Conservation (phyloP, 2,797 vertebrate species). For the Rhabdomys pumilio region DNA sequence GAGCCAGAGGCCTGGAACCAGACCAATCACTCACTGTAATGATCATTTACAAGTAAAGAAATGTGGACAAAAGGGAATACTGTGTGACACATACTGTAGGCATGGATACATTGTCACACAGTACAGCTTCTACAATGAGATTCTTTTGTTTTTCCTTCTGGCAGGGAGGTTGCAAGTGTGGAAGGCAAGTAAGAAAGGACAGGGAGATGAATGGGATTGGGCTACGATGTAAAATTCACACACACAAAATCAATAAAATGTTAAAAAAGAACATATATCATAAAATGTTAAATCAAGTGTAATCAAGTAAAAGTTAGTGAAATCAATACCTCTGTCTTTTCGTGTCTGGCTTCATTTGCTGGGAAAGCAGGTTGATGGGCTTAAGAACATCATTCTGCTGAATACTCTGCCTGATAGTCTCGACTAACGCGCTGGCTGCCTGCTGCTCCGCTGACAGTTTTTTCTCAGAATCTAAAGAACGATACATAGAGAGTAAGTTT, state of each 20-base stretch:
- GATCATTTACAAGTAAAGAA: neutral
- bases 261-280: neutral
- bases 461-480: constrained; percentile 91
- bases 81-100: neutral
- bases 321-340: constrained; percentile 94
- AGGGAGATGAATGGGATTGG: neutral
- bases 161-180: neutral
- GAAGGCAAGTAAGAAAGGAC: neutral
- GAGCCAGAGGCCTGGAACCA: neutral
- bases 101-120: neutral
- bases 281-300: constrained; percentile 1
- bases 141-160: too few relatives aligned
- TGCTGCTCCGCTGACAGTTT: constrained; percentile 93
- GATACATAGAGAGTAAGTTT: constrained; percentile 53
- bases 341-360: constrained; percentile 88
- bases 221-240: neutral
- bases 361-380: constrained; percentile 94
- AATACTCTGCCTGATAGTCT: constrained; percentile 95
- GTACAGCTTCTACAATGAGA: neutral
- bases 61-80: neutral
- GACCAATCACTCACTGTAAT: neutral
- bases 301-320: neutral
- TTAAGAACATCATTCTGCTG: constrained; percentile 96
- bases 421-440: constrained; percentile 93
- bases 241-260: neutral